Evolutionary conservation across 2,797 vertebrate genomes (phyloP), one percentile per base, ranked within the genome.

Genomic region (Periparus ater): DNA sequence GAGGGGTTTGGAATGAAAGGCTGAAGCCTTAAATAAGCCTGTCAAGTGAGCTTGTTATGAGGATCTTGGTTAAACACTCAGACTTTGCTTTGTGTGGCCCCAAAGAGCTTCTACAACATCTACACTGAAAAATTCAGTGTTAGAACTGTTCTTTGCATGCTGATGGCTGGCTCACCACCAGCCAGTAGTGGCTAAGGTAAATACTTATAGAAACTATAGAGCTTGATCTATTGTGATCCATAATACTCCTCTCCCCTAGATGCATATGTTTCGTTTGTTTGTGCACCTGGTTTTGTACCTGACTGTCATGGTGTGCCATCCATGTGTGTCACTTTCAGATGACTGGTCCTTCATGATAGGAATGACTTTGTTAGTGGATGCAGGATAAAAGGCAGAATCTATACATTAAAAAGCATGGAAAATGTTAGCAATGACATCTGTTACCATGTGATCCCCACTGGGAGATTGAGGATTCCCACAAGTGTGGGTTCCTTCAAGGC

Each of bases 11-110:
- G 36, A 91, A 65, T 75, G 90, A 81, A 86, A 92, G 54, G 48
- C 93, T 86, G 91, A 92, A 96, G 66, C 73, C 76, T 93, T 76
- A 84, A 91, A 84, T 72, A 89, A 93, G 70, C 51, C 80, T 92
- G 93, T 82, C 57, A 74, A 42, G 85, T 38, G 70, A 87, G 80
- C 91, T 93, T 84, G 79, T 95, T 95, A 91, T 11, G 32, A 62
- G 61, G 36, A 68, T 10, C 10, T 85, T 90, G 32, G 11, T 94
- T 93, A 88, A 96, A 89, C 47, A 30, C 38, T 61, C 71, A 80
- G 50, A 48, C 73, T 62, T 88, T 2, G 3, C 58, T 85, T 90
- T 92, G 72, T 5, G 3, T 58, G 1, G 6, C 4, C 6, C 74
- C 75, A 60, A 70, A 87, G 11, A 91, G 61, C n/a, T 71, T 61